Evolutionary conservation across 2,797 vertebrate genomes (phyloP), one percentile per base, ranked within the genome.

Genomic region (Melopsittacus undulatus): DNA sequence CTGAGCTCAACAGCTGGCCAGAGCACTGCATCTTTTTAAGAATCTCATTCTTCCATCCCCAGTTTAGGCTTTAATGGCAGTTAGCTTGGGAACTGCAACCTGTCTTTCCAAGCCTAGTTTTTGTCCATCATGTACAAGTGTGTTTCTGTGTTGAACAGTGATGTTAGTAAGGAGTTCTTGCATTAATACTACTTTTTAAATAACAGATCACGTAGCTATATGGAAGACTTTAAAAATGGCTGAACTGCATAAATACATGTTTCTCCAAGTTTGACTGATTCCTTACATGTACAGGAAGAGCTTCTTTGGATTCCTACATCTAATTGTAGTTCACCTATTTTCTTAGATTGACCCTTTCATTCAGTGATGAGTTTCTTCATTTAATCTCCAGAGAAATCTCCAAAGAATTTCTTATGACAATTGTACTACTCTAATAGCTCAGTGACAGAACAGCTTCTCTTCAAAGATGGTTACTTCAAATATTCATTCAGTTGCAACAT

Each of bases 171-270:
- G 46, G 27, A 72, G n/a, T 83, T 86, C 12, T 29, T 88, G 6
- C 59, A 40, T 52, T 70, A 42, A 69, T 49, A 61, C 20, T 61
- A 2, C 42, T 78, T 88, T 62, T 67, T 14, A 64, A 63, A 51
- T 54, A 68, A n/a, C 29, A 66, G 29, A 32, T 84, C 13, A 14
- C 0, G 0, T 68, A 13, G 9, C 70, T 46, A 40, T 14, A 18
- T 64, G 21, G 19, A 91, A 91, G 43, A 77, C 26, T 61, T 43
- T 2, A 29, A 42, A 62, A 76, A 42, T 32, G 5, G 1, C 57
- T 49, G 29, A 57, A 52, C 6, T 2, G 0, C 48, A 13, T 42
- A 79, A 73, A 22, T 20, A 1, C 7, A 0, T n/a, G 1, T 74
- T 9, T 83, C 77, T 90, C 30, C 8, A 85, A 36, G 24, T 85